Conservation (phyloP, 2,113 vertebrate species). For the Hypanus sabinus region DNA sequence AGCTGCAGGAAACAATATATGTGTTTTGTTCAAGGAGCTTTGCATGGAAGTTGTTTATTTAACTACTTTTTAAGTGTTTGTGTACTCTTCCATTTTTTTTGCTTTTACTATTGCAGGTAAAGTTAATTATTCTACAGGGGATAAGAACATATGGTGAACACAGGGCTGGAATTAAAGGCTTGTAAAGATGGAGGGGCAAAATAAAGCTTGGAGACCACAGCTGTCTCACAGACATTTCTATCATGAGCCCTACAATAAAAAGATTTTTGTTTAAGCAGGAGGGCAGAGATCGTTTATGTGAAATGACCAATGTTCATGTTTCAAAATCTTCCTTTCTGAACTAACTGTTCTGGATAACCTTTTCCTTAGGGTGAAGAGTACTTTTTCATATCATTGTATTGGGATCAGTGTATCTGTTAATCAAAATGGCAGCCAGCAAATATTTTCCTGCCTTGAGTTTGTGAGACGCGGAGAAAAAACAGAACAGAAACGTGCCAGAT, state of each 20-base stretch:
- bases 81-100: conserved; percentile 14
- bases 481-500: not conserved
- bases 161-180: conserved; percentile 34
- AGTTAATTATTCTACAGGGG: conserved; percentile 36
- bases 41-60: conserved; percentile 22
- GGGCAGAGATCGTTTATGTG: not conserved
- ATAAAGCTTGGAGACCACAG: not conserved
- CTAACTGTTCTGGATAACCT: not conserved
- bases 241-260: not conserved
- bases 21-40: conserved; percentile 25
- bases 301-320: not conserved
- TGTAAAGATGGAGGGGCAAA: conserved; percentile 26
- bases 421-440: not conserved
- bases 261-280: not conserved
- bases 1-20: not conserved
- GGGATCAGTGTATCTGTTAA: not conserved
- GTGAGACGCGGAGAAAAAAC: not conserved
- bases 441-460: conserved; percentile 10
- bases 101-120: conserved; percentile 35
- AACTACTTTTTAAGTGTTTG: conserved; percentile 33
- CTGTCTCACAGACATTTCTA: conserved; percentile 8
- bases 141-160: conserved; percentile 33
- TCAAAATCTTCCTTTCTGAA: not conserved
- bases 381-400: not conserved
- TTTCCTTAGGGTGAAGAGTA: not conserved